These are phyloP conservation scores for Leptodactylus fuscus DNA, from an alignment of 2,113 vertebrate species.

Conservation along the genomic window DNA sequence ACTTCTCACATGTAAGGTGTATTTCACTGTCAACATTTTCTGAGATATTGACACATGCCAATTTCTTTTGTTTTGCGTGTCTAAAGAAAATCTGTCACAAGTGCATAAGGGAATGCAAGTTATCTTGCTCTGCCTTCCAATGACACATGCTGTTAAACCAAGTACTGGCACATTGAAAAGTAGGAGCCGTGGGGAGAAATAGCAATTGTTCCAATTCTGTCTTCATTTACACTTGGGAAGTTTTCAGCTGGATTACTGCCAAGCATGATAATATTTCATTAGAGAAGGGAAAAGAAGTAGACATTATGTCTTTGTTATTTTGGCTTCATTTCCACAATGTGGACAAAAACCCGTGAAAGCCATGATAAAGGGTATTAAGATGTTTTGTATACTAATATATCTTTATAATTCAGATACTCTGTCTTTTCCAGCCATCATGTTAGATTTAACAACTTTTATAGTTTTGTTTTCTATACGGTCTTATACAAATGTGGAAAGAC, in stretches of 20 bases:
- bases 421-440: background rate
- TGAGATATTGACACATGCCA: constrained; percentile 21
- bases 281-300: constrained; percentile 22
- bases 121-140: constrained; percentile 41
- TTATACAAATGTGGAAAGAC: background rate
- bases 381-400: constrained; percentile 34
- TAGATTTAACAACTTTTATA: background rate
- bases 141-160: constrained; percentile 57
- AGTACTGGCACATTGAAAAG: constrained; percentile 48
- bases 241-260: constrained; percentile 48
- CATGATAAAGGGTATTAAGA: constrained; percentile 27
- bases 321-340: constrained; percentile 32
- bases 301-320: constrained; percentile 46
- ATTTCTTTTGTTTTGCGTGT: constrained; percentile 22
- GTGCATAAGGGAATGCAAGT: constrained; percentile 31
- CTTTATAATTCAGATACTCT: background rate
- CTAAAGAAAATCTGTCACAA: constrained; percentile 26
- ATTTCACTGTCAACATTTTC: background rate
- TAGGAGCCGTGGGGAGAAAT: constrained; percentile 47
- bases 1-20: background rate
- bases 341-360: constrained; percentile 31
- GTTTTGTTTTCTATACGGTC: background rate
- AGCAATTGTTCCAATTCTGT: constrained; percentile 49
- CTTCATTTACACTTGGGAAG: constrained; percentile 57
- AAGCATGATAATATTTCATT: constrained; percentile 48